Evolutionary conservation across 2,888 invertebrate genomes (phyloP), one percentile per base, ranked within the genome.

Genomic region (Pseudolycoriella hygida): DNA sequence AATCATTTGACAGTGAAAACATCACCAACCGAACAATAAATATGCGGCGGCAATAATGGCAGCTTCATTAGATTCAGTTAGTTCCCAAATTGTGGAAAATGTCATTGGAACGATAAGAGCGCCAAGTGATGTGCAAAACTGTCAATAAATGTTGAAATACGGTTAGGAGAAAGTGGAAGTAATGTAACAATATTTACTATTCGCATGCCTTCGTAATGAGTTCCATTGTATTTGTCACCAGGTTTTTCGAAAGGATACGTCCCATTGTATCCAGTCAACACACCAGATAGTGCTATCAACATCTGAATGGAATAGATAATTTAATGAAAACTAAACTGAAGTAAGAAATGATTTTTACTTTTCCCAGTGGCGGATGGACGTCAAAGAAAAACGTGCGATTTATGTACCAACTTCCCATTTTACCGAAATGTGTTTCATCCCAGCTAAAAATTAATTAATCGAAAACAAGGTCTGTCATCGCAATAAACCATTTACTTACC

Each of bases 401-500:
- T 51, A 96, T 93, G 58, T 96, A 96, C 92, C 93, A 96, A 60
- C 90, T 92, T 1, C 87, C 92, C 92, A 96, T 94, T 74, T 96
- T 96, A 1, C 94, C 94, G 72, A 96, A 96, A 69, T 96, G 96
- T 20, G 94, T 94, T 71, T 96, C 96, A 69, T 96, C 96, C 92
- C 92, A 92, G 60, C 87, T 87, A 58, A 55, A 70, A 70, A 54
- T 48, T 45, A 48, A 15, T 17, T 40, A 17, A 15, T 40, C 40
- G 40, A 40, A 31, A 5, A 43, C 40, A 48, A 48, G 40, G n/a
- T 40, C 44, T 47, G 40, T 18, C 41, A 18, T 25, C 15, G 17
- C 41, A 72, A 17, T 42, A 42, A 14, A 19, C 40, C 50, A 44
- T 4, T 6, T 50, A 63, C 73, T 72, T 73, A 90, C 92, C 93